Evolutionary conservation across 1,140 invertebrate species (phyloP).

Genomic region (Drosophila leontia): DNA sequence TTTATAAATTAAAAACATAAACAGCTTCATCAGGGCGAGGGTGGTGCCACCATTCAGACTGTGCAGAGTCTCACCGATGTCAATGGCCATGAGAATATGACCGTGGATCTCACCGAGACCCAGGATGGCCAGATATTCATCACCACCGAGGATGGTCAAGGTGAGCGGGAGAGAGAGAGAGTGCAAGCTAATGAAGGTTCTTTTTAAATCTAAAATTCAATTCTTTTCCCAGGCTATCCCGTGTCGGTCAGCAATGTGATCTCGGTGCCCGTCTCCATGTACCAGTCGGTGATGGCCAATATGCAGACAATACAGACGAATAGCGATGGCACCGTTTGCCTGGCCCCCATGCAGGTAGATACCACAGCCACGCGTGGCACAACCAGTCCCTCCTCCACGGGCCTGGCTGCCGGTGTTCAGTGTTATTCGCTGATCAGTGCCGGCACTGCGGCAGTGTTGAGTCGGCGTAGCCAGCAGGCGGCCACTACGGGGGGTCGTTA

Average conservation of each 20-base stretch:
- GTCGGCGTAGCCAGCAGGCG: constrained; percentile 42
- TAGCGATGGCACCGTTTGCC: constrained; percentile 91
- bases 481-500: constrained; percentile 36
- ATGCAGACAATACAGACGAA: constrained; percentile 92
- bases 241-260: constrained; percentile 97
- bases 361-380: constrained; percentile 38
- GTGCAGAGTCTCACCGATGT: constrained; percentile 88
- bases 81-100: constrained; percentile 89
- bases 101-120: constrained; percentile 95
- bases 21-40: constrained; percentile 92
- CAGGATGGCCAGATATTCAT: constrained; percentile 98
- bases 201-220: background rate
- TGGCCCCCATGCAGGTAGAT: constrained; percentile 92
- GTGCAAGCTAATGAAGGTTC: too few species aligned
- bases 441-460: constrained; percentile 11
- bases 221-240: constrained; percentile 88
- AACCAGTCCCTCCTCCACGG: constrained; percentile 1
- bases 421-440: constrained; percentile 51
- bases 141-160: constrained; percentile 96
- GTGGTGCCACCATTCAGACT: constrained; percentile 90
- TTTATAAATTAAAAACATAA: constrained; percentile 1
- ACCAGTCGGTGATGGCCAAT: constrained; percentile 97
- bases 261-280: constrained; percentile 97
- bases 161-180: constrained; percentile 85
- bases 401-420: constrained; percentile 17